phyloP scores from a whole-genome alignment of 2,888 invertebrate species.

The Agonum fuliginosum region DNA sequence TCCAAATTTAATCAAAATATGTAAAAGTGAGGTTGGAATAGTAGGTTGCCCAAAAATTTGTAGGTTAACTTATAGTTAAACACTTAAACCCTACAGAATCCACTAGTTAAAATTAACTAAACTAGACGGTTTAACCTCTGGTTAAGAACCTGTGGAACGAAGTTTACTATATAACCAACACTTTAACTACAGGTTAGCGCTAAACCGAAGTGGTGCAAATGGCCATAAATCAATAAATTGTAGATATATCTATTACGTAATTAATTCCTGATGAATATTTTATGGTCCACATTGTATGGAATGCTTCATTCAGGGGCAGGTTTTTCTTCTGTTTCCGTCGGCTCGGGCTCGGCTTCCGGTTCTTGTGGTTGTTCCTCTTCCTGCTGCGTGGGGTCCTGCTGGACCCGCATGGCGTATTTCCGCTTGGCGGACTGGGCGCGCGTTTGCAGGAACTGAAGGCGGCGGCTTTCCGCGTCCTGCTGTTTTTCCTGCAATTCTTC shows the following conservation, averaged over 20 bases:
- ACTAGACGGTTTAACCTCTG: too few relatives aligned
- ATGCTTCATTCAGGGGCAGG: slow-evolving; percentile 3
- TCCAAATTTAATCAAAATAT: too few relatives aligned
- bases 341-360: slow-evolving; percentile 3
- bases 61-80: too few relatives aligned
- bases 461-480: slow-evolving; percentile 82
- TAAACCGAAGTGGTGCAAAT: too few relatives aligned
- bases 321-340: background rate
- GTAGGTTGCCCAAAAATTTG: too few relatives aligned
- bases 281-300: slow-evolving; percentile 37
- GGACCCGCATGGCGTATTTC: slow-evolving; percentile 35
- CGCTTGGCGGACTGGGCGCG: slow-evolving; percentile 61
- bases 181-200: too few relatives aligned
- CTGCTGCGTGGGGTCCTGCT: background rate
- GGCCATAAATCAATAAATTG: slow-evolving; percentile 36
- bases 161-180: too few relatives aligned
- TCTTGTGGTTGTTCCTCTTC: slow-evolving; percentile 26
- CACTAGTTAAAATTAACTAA: too few relatives aligned
- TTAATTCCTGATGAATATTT: slow-evolving; percentile 30
- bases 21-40: too few relatives aligned
- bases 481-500: slow-evolving; percentile 82
- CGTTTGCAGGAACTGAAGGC: slow-evolving; percentile 72
- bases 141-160: too few relatives aligned
- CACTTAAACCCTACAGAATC: too few relatives aligned
- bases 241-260: slow-evolving; percentile 21